Conservation (phyloP, 2,888 invertebrate species). For the Ophonus ardosiacus region DNA sequence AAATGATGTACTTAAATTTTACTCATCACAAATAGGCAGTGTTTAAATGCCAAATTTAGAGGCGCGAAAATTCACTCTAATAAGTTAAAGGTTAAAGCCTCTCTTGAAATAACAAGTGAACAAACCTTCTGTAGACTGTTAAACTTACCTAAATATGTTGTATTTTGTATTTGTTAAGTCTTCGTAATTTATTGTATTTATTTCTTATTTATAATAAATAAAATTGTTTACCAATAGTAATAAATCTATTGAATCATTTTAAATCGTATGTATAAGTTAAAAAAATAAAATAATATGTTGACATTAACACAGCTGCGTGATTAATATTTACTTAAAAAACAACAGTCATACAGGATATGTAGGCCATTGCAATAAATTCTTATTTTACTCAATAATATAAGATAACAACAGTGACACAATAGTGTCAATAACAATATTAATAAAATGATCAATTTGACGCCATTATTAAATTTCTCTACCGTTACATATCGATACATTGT, state of each 20-base stretch:
- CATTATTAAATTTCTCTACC: conserved; percentile 20
- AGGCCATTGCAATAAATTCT: conserved; percentile 47
- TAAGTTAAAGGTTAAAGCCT: conserved; percentile 18
- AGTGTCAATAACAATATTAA: conserved; percentile 55
- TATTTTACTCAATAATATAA: conserved; percentile 43
- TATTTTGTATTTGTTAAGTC: conserved; percentile 56
- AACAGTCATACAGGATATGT: conserved; percentile 36
- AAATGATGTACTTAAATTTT: conserved; percentile 28
- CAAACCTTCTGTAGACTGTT: conserved; percentile 61
- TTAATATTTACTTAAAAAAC: conserved; percentile 16
- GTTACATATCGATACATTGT: conserved; percentile 26
- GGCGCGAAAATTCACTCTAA: conserved; percentile 38
- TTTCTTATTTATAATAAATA: conserved; percentile 57
- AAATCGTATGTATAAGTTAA: conserved; percentile 54
- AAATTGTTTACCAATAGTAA: conserved; percentile 58
- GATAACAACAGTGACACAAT: conserved; percentile 59
- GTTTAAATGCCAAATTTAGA: conserved; percentile 41
- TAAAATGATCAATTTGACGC: conserved; percentile 46
- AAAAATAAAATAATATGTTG: conserved; percentile 57
- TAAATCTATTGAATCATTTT: conserved; percentile 48
- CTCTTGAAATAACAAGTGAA: conserved; percentile 38
- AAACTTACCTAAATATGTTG: conserved; percentile 43
- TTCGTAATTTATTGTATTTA: conserved; percentile 61
- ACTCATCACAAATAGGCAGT: conserved; percentile 46
- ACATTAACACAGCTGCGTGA: conserved; percentile 31